Percentiles rank a stretch among this genome's conserved stretches.
Evolutionary conservation across 2,888 invertebrate species (phyloP).

Genomic region (Eupithecia insigniata): DNA sequence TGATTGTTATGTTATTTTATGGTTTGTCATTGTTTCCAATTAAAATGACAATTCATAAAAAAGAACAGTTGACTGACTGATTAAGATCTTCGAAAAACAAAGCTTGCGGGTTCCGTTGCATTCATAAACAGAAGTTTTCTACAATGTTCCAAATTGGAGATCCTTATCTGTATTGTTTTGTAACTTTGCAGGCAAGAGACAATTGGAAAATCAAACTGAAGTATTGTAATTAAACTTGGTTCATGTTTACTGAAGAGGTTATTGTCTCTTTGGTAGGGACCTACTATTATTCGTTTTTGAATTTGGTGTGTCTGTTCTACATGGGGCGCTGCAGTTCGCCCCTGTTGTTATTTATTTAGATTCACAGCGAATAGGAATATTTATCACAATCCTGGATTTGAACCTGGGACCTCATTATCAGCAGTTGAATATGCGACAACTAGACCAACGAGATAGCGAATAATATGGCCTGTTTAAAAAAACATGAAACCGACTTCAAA

Average conservation of each 20-base stretch:
- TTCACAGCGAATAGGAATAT: neutral
- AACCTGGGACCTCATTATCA: neutral
- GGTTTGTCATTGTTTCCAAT: too few species aligned
- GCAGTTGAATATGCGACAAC: neutral
- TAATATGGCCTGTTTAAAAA: too few species aligned
- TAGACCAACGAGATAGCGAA: neutral
- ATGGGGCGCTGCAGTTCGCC: too few species aligned
- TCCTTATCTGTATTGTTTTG: slow-evolving; percentile 35
- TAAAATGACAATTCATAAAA: neutral
- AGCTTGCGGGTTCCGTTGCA: slow-evolving; percentile 14
- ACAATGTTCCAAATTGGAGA: slow-evolving; percentile 38
- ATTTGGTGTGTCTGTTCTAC: too few species aligned
- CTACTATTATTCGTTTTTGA: too few species aligned
- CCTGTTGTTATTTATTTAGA: too few species aligned
- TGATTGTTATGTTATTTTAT: too few species aligned
- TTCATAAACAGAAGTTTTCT: slow-evolving; percentile 15
- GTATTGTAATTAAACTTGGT: neutral
- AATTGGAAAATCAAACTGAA: slow-evolving; percentile 7
- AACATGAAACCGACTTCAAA: too few species aligned
- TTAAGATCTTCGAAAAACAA: slow-evolving; percentile 7
- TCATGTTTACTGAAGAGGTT: neutral
- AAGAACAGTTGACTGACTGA: slow-evolving; percentile 1
- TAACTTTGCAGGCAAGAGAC: neutral
- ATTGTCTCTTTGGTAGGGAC: neutral
- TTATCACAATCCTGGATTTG: neutral